These are phyloP conservation scores for Echinops telfairi DNA, from an alignment of 2,113 vertebrate species.

Conservation along the genomic window DNA sequence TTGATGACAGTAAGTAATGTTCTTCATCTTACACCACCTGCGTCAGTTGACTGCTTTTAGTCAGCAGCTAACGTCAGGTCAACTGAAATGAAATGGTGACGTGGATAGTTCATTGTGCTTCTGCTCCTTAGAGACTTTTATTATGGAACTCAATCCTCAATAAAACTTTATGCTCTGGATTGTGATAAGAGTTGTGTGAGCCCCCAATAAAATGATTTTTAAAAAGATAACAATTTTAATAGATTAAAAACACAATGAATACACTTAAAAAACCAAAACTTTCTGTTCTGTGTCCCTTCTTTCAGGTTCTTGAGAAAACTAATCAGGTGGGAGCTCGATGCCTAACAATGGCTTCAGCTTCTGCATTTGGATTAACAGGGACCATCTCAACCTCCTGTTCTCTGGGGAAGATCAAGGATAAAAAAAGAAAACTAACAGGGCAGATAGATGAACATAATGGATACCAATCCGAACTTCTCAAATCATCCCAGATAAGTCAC, in stretches of 20 bases:
- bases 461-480: not conserved
- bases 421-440: not conserved
- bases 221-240: too few species aligned
- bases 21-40: not conserved
- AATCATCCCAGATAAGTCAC: not conserved
- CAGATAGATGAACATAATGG: not conserved
- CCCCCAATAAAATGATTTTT: too few species aligned
- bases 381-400: not conserved
- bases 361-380: not conserved
- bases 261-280: too few species aligned
- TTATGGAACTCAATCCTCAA: fast-evolving
- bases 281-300: not conserved
- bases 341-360: not conserved
- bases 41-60: too few species aligned
- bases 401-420: not conserved
- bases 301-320: not conserved
- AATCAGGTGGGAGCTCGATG: not conserved
- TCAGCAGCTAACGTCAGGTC: not conserved
- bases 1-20: not conserved
- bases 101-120: not conserved
- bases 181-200: too few species aligned
- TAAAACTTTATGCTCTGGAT: not conserved
- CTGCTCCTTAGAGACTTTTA: not conserved
- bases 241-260: too few species aligned
- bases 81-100: not conserved